Percentiles rank a stretch among this genome's conserved stretches.
Conservation (phyloP, 35 echinoderm and acorn worm species). For the Diadema setosum region DNA sequence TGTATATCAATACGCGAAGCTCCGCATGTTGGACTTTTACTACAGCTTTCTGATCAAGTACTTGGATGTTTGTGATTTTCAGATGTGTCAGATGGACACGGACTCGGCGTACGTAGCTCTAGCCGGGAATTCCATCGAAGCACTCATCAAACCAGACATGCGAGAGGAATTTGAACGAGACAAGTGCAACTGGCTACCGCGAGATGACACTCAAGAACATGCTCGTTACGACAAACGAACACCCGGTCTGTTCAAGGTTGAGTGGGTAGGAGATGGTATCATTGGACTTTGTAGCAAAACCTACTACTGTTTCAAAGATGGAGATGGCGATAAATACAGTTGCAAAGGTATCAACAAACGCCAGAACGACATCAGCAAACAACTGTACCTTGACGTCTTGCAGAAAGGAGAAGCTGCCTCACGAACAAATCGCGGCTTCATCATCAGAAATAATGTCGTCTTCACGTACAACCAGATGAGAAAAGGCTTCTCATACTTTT, state of each 20-base stretch:
- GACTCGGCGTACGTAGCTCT: no score
- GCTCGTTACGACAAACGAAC: no score
- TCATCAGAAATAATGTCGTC: neutral
- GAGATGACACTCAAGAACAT: neutral
- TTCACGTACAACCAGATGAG: neutral
- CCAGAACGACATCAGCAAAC: neutral
- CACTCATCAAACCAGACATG: neutral
- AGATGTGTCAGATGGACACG: no score
- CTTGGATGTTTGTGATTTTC: neutral
- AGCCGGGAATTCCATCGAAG: no score
- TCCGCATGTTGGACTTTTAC: no score
- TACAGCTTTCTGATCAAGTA: neutral
- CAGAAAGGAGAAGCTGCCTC: neutral
- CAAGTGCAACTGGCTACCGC: neutral
- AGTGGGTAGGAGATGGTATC: no score
- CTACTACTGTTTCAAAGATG: no score
- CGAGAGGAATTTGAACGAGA: neutral
- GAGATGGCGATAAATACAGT: neutral
- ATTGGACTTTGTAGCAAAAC: no score
- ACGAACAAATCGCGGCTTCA: neutral
- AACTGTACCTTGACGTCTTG: slow-evolving; percentile 2
- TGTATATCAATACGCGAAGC: no score
- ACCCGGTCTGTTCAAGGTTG: no score
- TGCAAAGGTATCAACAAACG: slow-evolving; percentile 9
- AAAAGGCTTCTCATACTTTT: neutral